A percentile compares a stretch with the other conserved stretches of the same genome.
Conservation (phyloP, 2,888 invertebrate genomes). For the Pseudococcus viburni region DNA sequence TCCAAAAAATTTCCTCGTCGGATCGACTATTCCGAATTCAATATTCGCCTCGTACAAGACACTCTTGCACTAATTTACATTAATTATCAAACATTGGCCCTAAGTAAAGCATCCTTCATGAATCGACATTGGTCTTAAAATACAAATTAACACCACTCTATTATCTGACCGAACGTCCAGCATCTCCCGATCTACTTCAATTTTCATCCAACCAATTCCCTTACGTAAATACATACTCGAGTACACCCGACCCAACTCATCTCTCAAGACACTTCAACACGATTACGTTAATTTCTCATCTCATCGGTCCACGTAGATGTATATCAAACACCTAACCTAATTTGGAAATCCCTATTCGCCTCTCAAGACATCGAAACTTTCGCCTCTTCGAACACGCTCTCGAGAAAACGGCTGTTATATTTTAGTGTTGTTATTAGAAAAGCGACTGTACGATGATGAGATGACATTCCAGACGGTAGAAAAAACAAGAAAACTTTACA, state of each 20-base stretch:
- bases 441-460: constrained; percentile 44
- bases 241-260: background rate
- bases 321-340: background rate
- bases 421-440: constrained; percentile 52
- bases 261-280: background rate
- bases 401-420: constrained; percentile 38
- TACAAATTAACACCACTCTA: background rate
- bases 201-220: background rate
- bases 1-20: background rate
- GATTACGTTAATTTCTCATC: background rate
- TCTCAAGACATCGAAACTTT: background rate
- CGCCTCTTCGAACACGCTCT: background rate
- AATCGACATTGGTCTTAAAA: background rate
- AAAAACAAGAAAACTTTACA: constrained; percentile 62
- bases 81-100: background rate
- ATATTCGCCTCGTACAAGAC: background rate
- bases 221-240: background rate
- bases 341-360: constrained; percentile 45
- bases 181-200: background rate
- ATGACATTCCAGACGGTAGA: constrained; percentile 61
- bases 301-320: background rate
- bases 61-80: background rate
- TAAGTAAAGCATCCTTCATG: background rate
- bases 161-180: background rate
- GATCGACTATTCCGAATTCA: background rate